These are phyloP conservation scores for Drosophila serrata DNA, from an alignment of 1,140 invertebrate species.

Conservation along the genomic window DNA sequence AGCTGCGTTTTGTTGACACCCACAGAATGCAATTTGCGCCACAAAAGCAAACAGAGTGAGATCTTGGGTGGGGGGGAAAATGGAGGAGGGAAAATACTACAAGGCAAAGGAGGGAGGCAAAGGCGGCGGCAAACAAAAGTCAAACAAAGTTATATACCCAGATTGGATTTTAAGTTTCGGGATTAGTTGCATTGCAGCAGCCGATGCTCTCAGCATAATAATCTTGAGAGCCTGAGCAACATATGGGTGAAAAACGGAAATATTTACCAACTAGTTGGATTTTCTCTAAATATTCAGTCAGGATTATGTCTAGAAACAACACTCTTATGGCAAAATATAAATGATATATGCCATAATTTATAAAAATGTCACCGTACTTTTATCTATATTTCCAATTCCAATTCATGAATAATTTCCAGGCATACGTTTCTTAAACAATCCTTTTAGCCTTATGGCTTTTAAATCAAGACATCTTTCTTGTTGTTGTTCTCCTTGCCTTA, in stretches of 20 bases:
- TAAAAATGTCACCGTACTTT: too few relatives aligned
- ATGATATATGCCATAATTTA: background rate
- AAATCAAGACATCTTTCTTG: background rate
- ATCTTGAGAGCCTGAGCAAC: background rate
- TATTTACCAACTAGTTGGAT: constrained; percentile 8
- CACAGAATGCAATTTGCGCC: constrained; percentile 78
- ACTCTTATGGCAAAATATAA: background rate
- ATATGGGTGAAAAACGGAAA: background rate
- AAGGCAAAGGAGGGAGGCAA: background rate
- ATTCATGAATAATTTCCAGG: background rate
- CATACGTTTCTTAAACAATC: background rate
- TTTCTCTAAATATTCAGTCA: background rate
- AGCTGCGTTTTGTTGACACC: constrained; percentile 73
- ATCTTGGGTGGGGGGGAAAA: constrained; percentile 29
- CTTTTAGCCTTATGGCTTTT: constrained; percentile 7
- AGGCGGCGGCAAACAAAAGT: constrained; percentile 45
- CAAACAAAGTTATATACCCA: constrained; percentile 62
- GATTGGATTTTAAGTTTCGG: constrained; percentile 50
- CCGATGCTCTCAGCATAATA: constrained; percentile 40
- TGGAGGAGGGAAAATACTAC: constrained; percentile 14
- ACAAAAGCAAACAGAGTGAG: constrained; percentile 64
- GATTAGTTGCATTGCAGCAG: constrained; percentile 25
- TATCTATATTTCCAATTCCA: too few relatives aligned
- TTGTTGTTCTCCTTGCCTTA: background rate
- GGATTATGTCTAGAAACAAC: background rate